Conservation (phyloP, 2,113 vertebrate species). For the Nipponia nippon region DNA sequence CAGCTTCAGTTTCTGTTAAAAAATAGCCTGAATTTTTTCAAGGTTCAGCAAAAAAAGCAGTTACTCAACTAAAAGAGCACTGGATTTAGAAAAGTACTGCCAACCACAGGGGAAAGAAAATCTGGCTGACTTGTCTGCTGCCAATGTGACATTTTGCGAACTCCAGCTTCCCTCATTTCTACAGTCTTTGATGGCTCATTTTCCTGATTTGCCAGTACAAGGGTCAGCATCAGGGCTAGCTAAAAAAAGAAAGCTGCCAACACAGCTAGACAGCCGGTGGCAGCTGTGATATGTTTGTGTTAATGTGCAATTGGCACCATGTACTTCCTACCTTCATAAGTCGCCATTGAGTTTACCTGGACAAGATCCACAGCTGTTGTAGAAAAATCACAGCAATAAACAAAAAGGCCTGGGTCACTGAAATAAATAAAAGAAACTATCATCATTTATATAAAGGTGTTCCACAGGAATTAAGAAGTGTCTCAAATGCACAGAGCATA, state of each 20-base stretch:
- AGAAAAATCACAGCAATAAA: slow-evolving; percentile 97
- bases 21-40: not conserved
- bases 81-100: not conserved
- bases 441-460: not conserved
- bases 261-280: not conserved
- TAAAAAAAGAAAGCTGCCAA: not conserved
- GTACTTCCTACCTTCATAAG: not conserved
- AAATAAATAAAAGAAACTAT: slow-evolving; percentile 42
- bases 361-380: slow-evolving; percentile 88
- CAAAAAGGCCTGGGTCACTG: slow-evolving; percentile 92
- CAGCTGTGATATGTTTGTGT: not conserved
- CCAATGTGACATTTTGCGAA: not conserved
- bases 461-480: not conserved
- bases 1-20: slow-evolving; percentile 5
- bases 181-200: not conserved
- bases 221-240: not conserved
- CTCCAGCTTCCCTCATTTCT: not conserved
- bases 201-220: not conserved
- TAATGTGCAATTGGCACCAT: not conserved
- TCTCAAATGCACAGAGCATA: not conserved
- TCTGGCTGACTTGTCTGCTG: not conserved
- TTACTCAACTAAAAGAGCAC: not conserved
- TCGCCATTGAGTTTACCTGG: slow-evolving; percentile 74
- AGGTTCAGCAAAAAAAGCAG: slow-evolving; percentile 12
- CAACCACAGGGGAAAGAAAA: not conserved